Evolutionary conservation across 2,888 invertebrate genomes (phyloP), one percentile per base, ranked within the genome.

Genomic region (Formica aserva): DNA sequence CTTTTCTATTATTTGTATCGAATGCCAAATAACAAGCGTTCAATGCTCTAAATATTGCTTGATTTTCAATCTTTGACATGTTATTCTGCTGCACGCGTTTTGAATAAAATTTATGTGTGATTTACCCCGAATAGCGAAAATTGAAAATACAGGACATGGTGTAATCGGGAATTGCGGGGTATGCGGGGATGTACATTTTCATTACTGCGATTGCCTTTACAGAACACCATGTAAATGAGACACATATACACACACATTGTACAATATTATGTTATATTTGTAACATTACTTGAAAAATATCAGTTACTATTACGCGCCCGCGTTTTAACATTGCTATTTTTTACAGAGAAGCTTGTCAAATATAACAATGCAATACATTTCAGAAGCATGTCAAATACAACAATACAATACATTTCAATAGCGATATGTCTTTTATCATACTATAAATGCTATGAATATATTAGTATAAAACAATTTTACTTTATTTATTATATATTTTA

Each of bases 11-110:
- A 80, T 67, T 69, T 0, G 1, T 22, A 26, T 80, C 26, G 26
- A 60, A 74, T 80, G 57, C 72, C 35, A 22, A 60, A 60, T 80
- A 77, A 57, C 55, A 55, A 29, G 15, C 32, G n/a, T 41, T 63
- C 2, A 35, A 35, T 63, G 22, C 11, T 48, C 41, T 78, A 57
- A 72, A 78, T 41, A 8, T 3, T 26, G 71, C 32, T 72, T 60
- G 60, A 72, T 80, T 80, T 80, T 80, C 74, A 45, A 78, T 71
- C 41, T 78, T 72, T 60, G 74, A 72, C 57, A 35, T 32, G 32
- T 60, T 74, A 45, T 60, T 74, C 45, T 13, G 60, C 45, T 13
- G 60, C 18, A 18, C n/a, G 9, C 3, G 26, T 74, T 72, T 45
- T 45, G 18, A 60, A 41, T 60, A 45, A 60, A 60, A 80, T 74